phyloP scores from a whole-genome alignment of 2,113 vertebrate species.

The Hypomesus transpacificus region DNA sequence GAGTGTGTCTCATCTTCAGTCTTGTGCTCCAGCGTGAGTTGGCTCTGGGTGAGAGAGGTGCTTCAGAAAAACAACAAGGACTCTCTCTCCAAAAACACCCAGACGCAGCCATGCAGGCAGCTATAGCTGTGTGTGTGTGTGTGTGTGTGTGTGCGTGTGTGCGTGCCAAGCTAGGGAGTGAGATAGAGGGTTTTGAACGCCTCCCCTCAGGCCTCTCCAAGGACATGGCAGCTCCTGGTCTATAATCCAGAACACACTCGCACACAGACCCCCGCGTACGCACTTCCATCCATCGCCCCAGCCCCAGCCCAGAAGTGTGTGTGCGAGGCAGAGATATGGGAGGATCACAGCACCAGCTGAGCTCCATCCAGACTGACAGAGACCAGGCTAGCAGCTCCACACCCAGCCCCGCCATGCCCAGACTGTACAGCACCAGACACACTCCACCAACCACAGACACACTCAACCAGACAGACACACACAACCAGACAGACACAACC shows the following conservation, averaged over 20 bases:
- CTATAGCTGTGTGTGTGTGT: neutral
- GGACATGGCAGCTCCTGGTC: constrained; percentile 5
- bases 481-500: too few relatives aligned
- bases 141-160: neutral
- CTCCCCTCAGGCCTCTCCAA: constrained; percentile 1
- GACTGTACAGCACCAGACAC: too few relatives aligned
- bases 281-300: too few relatives aligned
- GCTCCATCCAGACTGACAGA: neutral
- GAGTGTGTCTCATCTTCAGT: constrained; percentile 17
- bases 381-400: too few relatives aligned
- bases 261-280: neutral
- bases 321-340: constrained; percentile 6
- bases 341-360: constrained; percentile 3
- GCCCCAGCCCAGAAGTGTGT: constrained; percentile 8
- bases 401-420: too few relatives aligned
- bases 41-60: constrained; percentile 36
- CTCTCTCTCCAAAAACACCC: constrained; percentile 14
- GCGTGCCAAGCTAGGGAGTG: neutral
- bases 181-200: constrained; percentile 9
- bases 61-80: constrained; percentile 27
- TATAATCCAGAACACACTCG: constrained; percentile 17
- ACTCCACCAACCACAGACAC: too few relatives aligned
- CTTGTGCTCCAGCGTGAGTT: constrained; percentile 8
- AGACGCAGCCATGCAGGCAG: neutral
- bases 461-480: too few relatives aligned